These are phyloP conservation scores for Propithecus perrieri DNA, from an alignment of 2,797 vertebrate genomes.

Conservation along the genomic window DNA sequence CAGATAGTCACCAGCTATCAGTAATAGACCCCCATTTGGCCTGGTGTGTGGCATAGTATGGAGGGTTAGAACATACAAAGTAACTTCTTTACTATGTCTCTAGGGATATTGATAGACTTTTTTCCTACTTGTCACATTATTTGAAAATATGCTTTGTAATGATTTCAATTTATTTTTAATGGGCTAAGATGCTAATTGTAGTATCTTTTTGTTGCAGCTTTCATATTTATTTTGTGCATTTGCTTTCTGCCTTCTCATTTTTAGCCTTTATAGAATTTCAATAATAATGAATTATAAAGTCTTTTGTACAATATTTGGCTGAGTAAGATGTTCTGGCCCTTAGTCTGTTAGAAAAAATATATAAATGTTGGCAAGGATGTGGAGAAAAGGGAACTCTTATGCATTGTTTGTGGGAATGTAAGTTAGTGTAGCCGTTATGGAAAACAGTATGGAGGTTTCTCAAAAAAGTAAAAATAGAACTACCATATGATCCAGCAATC, in stretches of 20 bases:
- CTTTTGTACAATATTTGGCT: neutral
- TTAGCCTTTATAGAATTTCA: neutral
- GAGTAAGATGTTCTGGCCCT: neutral
- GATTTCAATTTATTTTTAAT: neutral
- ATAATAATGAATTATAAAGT: neutral
- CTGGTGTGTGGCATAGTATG: neutral
- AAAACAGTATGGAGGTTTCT: neutral
- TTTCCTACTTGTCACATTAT: neutral
- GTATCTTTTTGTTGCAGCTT: neutral
- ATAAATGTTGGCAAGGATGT: neutral
- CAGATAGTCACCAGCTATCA: neutral
- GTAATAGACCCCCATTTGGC: neutral
- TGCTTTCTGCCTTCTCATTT: constrained; percentile 35
- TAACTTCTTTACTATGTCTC: neutral
- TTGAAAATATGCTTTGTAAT: neutral
- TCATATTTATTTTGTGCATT: neutral
- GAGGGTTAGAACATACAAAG: neutral
- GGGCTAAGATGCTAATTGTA: neutral
- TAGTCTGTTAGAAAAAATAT: neutral
- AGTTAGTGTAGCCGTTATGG: neutral
- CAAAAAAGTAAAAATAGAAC: neutral
- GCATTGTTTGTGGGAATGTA: neutral
- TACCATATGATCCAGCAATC: neutral
- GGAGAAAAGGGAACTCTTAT: neutral
- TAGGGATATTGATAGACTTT: neutral